phyloP scores from a whole-genome alignment of 2,113 vertebrate genomes.

The Coryphaenoides rupestris region DNA sequence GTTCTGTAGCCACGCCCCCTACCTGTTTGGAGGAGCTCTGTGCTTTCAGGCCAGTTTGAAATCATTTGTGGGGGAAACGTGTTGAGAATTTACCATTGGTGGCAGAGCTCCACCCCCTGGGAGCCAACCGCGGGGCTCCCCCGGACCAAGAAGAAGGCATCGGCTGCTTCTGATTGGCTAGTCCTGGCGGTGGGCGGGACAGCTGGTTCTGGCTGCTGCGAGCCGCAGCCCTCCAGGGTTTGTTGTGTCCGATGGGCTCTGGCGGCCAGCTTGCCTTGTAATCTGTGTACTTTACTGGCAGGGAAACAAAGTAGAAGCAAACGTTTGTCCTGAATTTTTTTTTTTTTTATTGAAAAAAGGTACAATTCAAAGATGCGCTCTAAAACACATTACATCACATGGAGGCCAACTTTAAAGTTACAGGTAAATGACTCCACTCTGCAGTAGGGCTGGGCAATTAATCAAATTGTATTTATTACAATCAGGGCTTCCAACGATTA shows the following conservation, averaged over 20 bases:
- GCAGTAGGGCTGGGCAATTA: no score
- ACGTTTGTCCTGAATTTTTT: no score
- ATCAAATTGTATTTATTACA: no score
- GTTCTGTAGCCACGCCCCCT: no score
- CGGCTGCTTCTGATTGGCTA: slow-evolving; percentile 90
- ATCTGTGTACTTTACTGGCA: slow-evolving; percentile 92
- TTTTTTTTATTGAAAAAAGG: no score
- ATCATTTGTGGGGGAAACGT: neutral
- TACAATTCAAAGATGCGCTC: no score
- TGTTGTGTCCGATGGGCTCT: slow-evolving; percentile 98
- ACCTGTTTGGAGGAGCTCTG: slow-evolving; percentile 20
- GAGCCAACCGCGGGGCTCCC: slow-evolving; percentile 84
- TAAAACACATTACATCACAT: no score
- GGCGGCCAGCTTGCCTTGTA: slow-evolving; percentile 98
- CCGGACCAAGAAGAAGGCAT: slow-evolving; percentile 89
- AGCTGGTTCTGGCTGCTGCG: slow-evolving; percentile 91
- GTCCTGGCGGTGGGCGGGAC: slow-evolving; percentile 92
- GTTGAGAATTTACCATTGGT: slow-evolving; percentile 75
- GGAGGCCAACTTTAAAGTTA: no score
- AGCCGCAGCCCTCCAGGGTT: slow-evolving; percentile 88
- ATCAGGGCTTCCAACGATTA: no score
- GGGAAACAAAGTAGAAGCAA: no score
- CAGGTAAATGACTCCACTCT: no score
- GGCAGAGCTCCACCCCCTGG: slow-evolving; percentile 83
- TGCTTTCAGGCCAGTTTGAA: slow-evolving; percentile 10